phyloP scores from a whole-genome alignment of 37 sponge, comb jelly and placozoan species.

The Agelas oroides region DNA sequence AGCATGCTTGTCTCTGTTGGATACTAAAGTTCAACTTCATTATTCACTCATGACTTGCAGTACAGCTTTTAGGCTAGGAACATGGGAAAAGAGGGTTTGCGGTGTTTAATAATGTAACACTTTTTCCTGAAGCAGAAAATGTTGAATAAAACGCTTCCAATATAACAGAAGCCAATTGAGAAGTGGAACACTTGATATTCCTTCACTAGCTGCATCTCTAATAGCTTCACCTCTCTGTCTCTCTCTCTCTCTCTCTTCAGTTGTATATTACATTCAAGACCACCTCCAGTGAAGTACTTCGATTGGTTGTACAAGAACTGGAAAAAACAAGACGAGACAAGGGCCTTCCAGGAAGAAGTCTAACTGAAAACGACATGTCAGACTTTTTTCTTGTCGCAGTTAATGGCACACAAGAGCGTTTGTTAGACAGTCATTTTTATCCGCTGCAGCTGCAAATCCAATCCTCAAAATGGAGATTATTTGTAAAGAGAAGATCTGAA shows the following conservation, averaged over 20 bases:
- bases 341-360: slow-evolving; percentile 22
- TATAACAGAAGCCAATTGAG: too few species aligned
- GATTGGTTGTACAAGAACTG: slow-evolving; percentile 58
- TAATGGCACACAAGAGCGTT: slow-evolving; percentile 15
- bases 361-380: slow-evolving; percentile 45
- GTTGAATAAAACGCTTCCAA: too few species aligned
- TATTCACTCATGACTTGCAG: too few species aligned
- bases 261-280: slow-evolving; percentile 55
- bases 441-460: slow-evolving; percentile 38
- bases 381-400: slow-evolving; percentile 67
- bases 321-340: slow-evolving; percentile 39
- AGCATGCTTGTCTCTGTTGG: too few species aligned
- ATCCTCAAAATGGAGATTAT: neutral
- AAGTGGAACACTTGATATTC: too few species aligned
- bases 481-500: slow-evolving; percentile 39
- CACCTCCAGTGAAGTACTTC: slow-evolving; percentile 53
- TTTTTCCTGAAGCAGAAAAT: too few species aligned
- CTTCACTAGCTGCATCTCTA: too few species aligned
- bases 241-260: slow-evolving; percentile 18
- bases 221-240: too few species aligned
- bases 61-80: too few species aligned
- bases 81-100: too few species aligned
- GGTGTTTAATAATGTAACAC: too few species aligned
- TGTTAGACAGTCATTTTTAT: slow-evolving; percentile 20
- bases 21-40: too few species aligned